Evolutionary conservation across 2,113 vertebrate species (phyloP).

Genomic region (Esox niger): DNA sequence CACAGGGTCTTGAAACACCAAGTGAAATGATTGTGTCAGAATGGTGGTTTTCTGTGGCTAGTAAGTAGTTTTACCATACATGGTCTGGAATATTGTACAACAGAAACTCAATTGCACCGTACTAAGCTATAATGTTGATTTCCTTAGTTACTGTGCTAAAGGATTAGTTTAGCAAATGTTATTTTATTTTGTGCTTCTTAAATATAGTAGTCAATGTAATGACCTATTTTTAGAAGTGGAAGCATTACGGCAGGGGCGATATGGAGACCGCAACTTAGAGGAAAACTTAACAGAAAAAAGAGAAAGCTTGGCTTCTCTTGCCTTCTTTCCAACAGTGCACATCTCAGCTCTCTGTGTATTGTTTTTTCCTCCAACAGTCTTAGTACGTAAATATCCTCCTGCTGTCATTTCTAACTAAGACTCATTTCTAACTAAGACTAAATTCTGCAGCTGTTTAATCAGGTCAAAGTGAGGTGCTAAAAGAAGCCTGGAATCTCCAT

Average conservation of each 20-base stretch:
- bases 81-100: constrained; percentile 35
- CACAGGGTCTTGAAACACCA: not conserved
- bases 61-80: constrained; percentile 45
- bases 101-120: constrained; percentile 29
- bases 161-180: constrained; percentile 3
- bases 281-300: constrained; percentile 36
- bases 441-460: constrained; percentile 20
- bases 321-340: not conserved
- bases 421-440: not conserved
- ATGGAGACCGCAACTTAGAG: constrained; percentile 44
- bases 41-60: constrained; percentile 8
- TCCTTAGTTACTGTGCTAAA: not conserved
- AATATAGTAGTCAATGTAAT: constrained; percentile 52
- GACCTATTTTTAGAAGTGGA: constrained; percentile 71
- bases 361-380: constrained; percentile 4
- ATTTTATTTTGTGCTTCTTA: constrained; percentile 41
- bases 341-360: constrained; percentile 19
- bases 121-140: not conserved
- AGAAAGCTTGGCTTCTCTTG: constrained; percentile 21
- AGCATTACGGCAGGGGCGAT: constrained; percentile 58
- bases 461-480: constrained; percentile 28
- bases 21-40: not conserved
- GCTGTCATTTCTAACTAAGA: constrained; percentile 25
- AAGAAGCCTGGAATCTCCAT: constrained; percentile 45
- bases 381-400: constrained; percentile 17